Evolutionary conservation across 2,113 vertebrate species (phyloP).

Genomic region (Anhinga rufa): DNA sequence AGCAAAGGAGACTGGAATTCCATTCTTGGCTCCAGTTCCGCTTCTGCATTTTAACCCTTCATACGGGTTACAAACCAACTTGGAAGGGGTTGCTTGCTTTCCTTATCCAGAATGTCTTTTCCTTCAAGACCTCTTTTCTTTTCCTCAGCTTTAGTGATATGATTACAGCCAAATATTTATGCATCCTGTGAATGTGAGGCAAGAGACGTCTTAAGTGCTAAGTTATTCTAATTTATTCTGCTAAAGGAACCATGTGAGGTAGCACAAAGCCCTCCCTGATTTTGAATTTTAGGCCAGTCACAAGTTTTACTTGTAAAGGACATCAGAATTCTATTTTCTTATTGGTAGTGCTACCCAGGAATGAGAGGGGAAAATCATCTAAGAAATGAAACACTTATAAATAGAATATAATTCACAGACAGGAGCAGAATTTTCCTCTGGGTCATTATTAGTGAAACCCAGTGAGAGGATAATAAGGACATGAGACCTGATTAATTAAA

Average conservation of each 20-base stretch:
- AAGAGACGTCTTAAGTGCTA: slow-evolving; percentile 17
- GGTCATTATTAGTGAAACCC: slow-evolving; percentile 75
- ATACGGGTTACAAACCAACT: background rate
- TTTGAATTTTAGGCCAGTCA: slow-evolving; percentile 10
- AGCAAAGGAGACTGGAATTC: background rate
- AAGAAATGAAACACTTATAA: slow-evolving; percentile 67
- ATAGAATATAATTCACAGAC: slow-evolving; percentile 76
- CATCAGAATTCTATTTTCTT: slow-evolving; percentile 7
- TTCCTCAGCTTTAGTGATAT: background rate
- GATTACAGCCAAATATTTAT: slow-evolving; percentile 54
- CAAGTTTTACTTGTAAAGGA: background rate
- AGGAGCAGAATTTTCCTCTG: slow-evolving; percentile 74
- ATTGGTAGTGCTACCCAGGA: background rate
- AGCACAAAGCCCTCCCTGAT: slow-evolving; percentile 4
- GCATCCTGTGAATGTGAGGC: background rate
- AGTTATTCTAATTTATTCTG: slow-evolving; percentile 61
- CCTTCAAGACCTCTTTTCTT: background rate
- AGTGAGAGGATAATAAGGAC: slow-evolving; percentile 74
- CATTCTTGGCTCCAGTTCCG: background rate
- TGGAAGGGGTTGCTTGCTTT: background rate
- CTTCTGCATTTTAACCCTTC: background rate
- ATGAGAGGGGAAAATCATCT: background rate
- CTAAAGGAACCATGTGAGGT: background rate
- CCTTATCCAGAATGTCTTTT: background rate
- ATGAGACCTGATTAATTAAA: slow-evolving; percentile 77